Conservation (phyloP, 1,140 invertebrate species). For the Araneus ventricosus region DNA sequence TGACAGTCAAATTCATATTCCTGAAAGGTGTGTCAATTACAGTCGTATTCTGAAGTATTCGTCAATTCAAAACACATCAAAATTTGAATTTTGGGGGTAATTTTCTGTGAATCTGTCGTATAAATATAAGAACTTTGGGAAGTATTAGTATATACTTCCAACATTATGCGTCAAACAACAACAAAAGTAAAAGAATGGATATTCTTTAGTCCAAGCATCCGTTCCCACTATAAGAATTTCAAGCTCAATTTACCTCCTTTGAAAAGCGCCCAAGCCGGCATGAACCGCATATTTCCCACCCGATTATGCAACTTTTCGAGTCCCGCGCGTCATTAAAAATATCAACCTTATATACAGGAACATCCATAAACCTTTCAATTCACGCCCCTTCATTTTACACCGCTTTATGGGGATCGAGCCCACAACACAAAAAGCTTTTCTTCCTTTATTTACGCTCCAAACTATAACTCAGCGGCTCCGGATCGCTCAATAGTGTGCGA, state of each 20-base stretch:
- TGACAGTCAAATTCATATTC: no score
- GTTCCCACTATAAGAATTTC: neutral
- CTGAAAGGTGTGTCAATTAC: no score
- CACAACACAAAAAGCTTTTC: conserved; percentile 39
- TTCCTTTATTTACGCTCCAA: conserved; percentile 43
- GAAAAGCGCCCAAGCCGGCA: neutral
- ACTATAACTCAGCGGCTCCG: conserved; percentile 55
- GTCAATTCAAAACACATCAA: no score
- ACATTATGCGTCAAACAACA: neutral
- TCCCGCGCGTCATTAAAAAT: conserved; percentile 42
- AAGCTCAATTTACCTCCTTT: conserved; percentile 25
- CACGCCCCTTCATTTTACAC: conserved; percentile 60
- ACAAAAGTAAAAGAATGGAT: neutral
- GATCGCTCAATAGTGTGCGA: conserved; percentile 24
- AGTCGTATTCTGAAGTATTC: no score
- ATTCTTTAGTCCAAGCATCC: neutral
- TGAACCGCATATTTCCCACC: neutral
- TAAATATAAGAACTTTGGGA: no score
- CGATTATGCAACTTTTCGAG: conserved; percentile 21
- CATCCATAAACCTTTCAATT: conserved; percentile 55
- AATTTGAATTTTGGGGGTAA: no score
- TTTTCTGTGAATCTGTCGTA: no score
- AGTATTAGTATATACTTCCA: no score
- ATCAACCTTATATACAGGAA: neutral
- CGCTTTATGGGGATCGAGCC: conserved; percentile 7